Evolutionary conservation across 1,140 invertebrate species (phyloP).

Genomic region (Drosophila mayri): DNA sequence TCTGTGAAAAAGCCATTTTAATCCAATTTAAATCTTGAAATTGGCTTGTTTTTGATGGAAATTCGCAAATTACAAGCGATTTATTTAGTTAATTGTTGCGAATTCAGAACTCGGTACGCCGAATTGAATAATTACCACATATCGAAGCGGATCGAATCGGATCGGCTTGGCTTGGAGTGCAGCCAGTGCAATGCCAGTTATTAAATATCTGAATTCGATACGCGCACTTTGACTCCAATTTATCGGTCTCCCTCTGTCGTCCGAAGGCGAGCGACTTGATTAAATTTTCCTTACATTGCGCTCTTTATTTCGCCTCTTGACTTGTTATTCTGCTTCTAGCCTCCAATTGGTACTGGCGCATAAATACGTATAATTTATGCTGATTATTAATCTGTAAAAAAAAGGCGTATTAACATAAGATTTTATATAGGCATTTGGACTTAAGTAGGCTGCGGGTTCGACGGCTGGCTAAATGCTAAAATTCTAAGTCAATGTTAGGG

Average conservation of each 20-base stretch:
- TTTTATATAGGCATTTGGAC: slow-evolving; percentile 34
- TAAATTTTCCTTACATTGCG: slow-evolving; percentile 26
- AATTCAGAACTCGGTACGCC: slow-evolving; percentile 13
- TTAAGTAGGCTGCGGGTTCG: neutral
- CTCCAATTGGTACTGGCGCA: slow-evolving; percentile 8
- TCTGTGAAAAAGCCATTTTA: neutral
- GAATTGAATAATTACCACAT: slow-evolving; percentile 39
- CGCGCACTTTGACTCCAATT: slow-evolving; percentile 61
- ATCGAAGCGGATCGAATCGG: neutral
- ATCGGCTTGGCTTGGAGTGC: slow-evolving; percentile 6
- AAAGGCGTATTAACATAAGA: slow-evolving; percentile 37
- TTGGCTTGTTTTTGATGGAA: slow-evolving; percentile 16
- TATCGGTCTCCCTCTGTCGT: slow-evolving; percentile 26
- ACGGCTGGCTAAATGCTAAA: neutral
- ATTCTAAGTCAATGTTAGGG: slow-evolving; percentile 32
- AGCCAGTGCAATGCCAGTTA: slow-evolving; percentile 39
- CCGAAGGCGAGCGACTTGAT: slow-evolving; percentile 51
- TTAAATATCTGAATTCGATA: slow-evolving; percentile 52
- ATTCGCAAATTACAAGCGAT: slow-evolving; percentile 16
- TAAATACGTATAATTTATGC: slow-evolving; percentile 46
- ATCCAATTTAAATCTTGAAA: slow-evolving; percentile 35
- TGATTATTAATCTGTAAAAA: slow-evolving; percentile 42
- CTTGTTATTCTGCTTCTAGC: slow-evolving; percentile 20
- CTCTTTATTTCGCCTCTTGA: slow-evolving; percentile 1
- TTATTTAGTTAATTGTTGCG: slow-evolving; percentile 44